Percentiles rank a stretch among this genome's conserved stretches.
Evolutionary conservation across 2,888 invertebrate genomes (phyloP).

Genomic region (Drosophila subquinaria): DNA sequence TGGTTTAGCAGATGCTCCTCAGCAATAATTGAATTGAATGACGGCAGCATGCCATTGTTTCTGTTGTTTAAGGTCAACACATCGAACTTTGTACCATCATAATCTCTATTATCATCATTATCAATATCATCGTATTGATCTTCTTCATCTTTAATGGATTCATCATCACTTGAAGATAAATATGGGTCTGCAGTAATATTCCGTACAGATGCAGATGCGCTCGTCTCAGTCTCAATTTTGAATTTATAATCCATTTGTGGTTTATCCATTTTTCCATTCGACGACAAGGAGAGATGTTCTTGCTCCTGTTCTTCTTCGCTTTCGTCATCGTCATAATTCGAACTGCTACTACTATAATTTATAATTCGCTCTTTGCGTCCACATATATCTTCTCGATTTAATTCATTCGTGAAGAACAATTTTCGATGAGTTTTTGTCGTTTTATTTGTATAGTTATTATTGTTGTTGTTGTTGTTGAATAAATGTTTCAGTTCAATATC

Average conservation of each 20-base stretch:
- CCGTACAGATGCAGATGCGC: slow-evolving; percentile 13
- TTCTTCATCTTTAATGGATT: slow-evolving; percentile 20
- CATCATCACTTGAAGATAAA: slow-evolving; percentile 35
- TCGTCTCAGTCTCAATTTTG: slow-evolving; percentile 58
- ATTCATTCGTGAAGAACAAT: slow-evolving; percentile 78
- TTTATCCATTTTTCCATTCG: not conserved
- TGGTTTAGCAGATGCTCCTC: slow-evolving; percentile 38
- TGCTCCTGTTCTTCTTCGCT: not conserved
- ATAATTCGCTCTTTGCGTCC: slow-evolving; percentile 60
- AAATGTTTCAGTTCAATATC: slow-evolving; percentile 59
- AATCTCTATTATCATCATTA: slow-evolving; percentile 8
- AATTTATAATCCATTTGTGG: slow-evolving; percentile 24
- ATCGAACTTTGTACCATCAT: slow-evolving; percentile 13
- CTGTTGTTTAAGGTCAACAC: slow-evolving; percentile 66
- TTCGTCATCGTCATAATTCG: slow-evolving; percentile 51
- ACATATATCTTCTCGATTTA: slow-evolving; percentile 44
- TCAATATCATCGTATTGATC: not conserved
- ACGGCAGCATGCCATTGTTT: slow-evolving; percentile 79
- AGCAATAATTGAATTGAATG: slow-evolving; percentile 80
- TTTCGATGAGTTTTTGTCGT: slow-evolving; percentile 59
- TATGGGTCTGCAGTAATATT: slow-evolving; percentile 25
- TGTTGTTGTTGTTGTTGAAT: slow-evolving; percentile 36
- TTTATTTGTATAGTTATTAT: slow-evolving; percentile 5
- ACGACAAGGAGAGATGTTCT: not conserved
- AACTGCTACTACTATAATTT: slow-evolving; percentile 79